Evolutionary conservation across 30 jellyfish, hydroid and myxozoan species (phyloP).

Genomic region (Pelagia noctiluca): DNA sequence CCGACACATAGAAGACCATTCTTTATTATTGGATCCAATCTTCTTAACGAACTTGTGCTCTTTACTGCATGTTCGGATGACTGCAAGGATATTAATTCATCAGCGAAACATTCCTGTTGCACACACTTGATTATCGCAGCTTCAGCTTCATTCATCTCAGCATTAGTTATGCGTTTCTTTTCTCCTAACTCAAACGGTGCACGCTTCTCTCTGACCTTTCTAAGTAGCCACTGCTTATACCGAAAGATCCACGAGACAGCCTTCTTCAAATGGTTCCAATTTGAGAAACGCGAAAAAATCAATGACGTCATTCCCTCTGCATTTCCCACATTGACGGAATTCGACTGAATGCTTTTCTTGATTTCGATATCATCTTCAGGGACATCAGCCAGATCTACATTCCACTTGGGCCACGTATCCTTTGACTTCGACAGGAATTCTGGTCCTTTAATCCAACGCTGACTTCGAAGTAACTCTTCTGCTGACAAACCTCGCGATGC

Average conservation of each 20-base stretch:
- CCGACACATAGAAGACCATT: conserved; percentile 63
- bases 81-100: conserved; percentile 20
- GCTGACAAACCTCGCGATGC: conserved; percentile 54
- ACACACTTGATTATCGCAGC: conserved; percentile 37
- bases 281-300: conserved; percentile 4
- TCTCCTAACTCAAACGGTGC: neutral
- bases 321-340: neutral
- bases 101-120: conserved; percentile 32
- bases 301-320: neutral
- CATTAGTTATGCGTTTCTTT: neutral
- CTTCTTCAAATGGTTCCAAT: conserved; percentile 8
- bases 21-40: conserved; percentile 26
- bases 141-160: conserved; percentile 35
- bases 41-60: conserved; percentile 16
- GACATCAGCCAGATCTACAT: neutral
- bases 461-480: conserved; percentile 12
- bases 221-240: conserved; percentile 2
- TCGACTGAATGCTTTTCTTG: neutral
- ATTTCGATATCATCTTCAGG: neutral
- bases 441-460: conserved; percentile 67
- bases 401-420: conserved; percentile 34
- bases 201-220: neutral
- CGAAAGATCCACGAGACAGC: conserved; percentile 26
- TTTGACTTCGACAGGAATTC: conserved; percentile 24
- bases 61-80: neutral